Conservation (phyloP, 2,888 invertebrate species). For the Polymixis lichenea region DNA sequence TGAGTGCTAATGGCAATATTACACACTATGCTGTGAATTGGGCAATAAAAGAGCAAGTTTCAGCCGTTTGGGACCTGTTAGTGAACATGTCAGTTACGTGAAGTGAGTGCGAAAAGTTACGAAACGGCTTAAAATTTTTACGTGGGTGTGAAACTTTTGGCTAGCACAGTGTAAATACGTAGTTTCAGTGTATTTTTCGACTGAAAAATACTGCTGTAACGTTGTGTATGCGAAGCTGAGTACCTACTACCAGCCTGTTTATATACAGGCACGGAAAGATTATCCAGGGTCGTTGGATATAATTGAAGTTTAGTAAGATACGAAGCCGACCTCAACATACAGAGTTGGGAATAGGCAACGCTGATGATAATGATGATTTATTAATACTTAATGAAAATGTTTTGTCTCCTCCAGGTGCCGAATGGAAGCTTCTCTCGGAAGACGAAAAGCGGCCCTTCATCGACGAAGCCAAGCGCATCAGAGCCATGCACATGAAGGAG, state of each 20-base stretch:
- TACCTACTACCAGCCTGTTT: too few relatives aligned
- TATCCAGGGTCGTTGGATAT: too few relatives aligned
- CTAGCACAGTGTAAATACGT: not conserved
- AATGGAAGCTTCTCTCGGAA: conserved; percentile 98
- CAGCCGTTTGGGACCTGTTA: conserved; percentile 23
- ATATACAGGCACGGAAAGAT: too few relatives aligned
- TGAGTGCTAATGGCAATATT: conserved; percentile 42
- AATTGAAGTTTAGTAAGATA: too few relatives aligned
- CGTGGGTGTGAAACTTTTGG: conserved; percentile 29
- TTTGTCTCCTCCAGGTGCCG: conserved; percentile 92
- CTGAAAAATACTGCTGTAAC: not conserved
- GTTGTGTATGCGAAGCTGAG: not conserved
- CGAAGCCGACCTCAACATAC: too few relatives aligned
- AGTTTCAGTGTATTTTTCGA: not conserved
- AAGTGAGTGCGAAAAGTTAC: conserved; percentile 43
- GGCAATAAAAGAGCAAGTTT: conserved; percentile 50
- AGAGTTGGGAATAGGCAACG: too few relatives aligned
- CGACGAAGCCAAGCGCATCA: conserved; percentile 98
- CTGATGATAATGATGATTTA: too few relatives aligned
- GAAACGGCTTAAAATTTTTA: conserved; percentile 11
- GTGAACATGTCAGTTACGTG: conserved; percentile 17
- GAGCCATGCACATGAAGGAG: conserved; percentile 98
- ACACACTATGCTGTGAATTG: conserved; percentile 51
- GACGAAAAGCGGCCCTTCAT: conserved; percentile 99
- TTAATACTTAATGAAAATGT: not conserved